Percentiles rank a stretch among this genome's conserved stretches.
Conservation (phyloP, 1,140 invertebrate genomes). For the Bombus impatiens region DNA sequence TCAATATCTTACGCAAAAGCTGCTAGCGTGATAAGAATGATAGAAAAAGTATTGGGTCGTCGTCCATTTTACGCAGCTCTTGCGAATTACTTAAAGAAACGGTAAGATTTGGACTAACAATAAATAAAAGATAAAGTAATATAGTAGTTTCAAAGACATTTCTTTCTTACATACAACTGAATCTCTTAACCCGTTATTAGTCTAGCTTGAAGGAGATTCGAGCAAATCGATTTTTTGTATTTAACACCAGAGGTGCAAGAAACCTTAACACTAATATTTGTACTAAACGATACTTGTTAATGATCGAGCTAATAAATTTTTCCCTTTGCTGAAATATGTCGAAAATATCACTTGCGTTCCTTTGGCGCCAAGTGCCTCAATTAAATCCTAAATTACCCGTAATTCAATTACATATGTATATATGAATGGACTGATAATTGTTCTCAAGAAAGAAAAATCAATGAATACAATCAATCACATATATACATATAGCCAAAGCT, state of each 20-base stretch:
- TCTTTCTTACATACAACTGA: no score
- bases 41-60: conserved; percentile 88
- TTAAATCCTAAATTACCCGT: no score
- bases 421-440: no score
- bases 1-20: conserved; percentile 94
- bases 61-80: conserved; percentile 87
- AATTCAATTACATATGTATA: no score
- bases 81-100: conserved; percentile 83
- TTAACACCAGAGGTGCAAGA: neutral
- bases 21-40: conserved; percentile 91
- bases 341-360: neutral
- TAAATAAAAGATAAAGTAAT: neutral
- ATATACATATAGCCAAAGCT: no score
- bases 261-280: neutral
- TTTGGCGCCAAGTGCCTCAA: neutral
- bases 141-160: no score
- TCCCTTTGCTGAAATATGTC: no score
- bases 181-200: no score
- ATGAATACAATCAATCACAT: no score
- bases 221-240: neutral
- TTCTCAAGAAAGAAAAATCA: no score
- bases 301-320: neutral
- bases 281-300: neutral
- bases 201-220: neutral
- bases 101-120: conserved; percentile 73